These are phyloP conservation scores for Sinelater perroti DNA, from an alignment of 2,888 invertebrate genomes.

Conservation along the genomic window DNA sequence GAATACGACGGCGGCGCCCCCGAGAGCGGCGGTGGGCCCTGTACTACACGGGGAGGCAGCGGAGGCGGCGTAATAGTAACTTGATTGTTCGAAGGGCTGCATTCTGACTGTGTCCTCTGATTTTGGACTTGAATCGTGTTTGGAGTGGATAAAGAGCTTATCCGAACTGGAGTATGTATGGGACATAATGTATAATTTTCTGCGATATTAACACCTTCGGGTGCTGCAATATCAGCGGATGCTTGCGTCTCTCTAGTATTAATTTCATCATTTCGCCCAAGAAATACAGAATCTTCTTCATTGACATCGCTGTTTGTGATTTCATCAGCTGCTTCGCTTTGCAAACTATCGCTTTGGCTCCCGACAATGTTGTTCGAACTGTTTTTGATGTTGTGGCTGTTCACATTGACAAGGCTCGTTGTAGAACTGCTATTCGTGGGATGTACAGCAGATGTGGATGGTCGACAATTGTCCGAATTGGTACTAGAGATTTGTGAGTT, in stretches of 20 bases:
- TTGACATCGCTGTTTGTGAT: not conserved
- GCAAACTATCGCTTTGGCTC: no score
- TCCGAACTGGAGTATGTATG: no score
- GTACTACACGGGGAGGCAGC: conserved; percentile 18
- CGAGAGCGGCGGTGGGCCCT: conserved; percentile 41
- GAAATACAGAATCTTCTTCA: no score
- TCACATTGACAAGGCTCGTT: not conserved
- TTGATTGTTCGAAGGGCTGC: no score
- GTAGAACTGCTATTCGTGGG: not conserved
- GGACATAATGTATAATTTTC: no score
- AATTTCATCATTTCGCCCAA: no score
- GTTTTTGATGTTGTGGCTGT: not conserved
- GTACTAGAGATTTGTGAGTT: conserved; percentile 7
- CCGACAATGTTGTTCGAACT: not conserved
- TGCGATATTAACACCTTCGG: no score
- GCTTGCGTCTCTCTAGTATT: not conserved
- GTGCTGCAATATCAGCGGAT: not conserved
- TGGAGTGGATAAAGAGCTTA: no score
- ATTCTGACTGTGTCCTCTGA: not conserved
- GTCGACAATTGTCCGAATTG: not conserved
- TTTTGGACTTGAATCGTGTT: no score
- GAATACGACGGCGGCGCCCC: conserved; percentile 55
- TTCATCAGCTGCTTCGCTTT: no score
- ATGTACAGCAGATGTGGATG: not conserved
- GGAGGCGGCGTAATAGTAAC: conserved; percentile 30